phyloP scores from a whole-genome alignment of 2,888 invertebrate species.

The Lymantria monacha region DNA sequence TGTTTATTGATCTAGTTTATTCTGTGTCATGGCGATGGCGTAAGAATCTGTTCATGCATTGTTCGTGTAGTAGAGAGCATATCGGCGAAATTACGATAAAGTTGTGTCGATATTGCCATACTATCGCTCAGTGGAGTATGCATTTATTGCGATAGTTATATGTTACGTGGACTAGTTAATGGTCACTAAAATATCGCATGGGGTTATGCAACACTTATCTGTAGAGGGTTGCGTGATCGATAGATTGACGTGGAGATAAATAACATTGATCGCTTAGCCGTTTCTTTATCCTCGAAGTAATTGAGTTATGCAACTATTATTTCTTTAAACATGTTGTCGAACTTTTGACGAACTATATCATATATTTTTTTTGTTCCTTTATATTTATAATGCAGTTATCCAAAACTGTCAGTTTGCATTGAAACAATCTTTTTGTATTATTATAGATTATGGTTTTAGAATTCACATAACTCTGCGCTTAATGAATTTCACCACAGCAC shows the following conservation, averaged over 20 bases:
- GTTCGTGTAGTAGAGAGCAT: slow-evolving; percentile 42
- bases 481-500: too few species aligned
- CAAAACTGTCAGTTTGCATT: too few species aligned
- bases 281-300: slow-evolving; percentile 34
- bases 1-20: slow-evolving; percentile 54
- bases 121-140: slow-evolving; percentile 72
- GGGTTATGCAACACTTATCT: slow-evolving; percentile 53
- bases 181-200: slow-evolving; percentile 61
- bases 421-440: too few species aligned
- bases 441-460: too few species aligned
- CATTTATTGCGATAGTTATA: slow-evolving; percentile 72
- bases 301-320: slow-evolving; percentile 13
- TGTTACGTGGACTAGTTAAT: slow-evolving; percentile 64
- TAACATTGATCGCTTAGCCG: slow-evolving; percentile 53
- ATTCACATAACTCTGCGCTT: too few species aligned
- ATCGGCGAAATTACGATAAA: slow-evolving; percentile 63
- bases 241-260: slow-evolving; percentile 60
- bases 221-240: slow-evolving; percentile 49
- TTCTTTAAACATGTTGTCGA: too few species aligned
- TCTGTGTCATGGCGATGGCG: slow-evolving; percentile 56
- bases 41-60: slow-evolving; percentile 65
- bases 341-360: too few species aligned
- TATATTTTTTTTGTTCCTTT: too few species aligned
- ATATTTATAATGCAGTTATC: too few species aligned
- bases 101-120: slow-evolving; percentile 64